These are phyloP conservation scores for Doris montereyensis DNA, from an alignment of 2,888 invertebrate genomes.

Conservation along the genomic window DNA sequence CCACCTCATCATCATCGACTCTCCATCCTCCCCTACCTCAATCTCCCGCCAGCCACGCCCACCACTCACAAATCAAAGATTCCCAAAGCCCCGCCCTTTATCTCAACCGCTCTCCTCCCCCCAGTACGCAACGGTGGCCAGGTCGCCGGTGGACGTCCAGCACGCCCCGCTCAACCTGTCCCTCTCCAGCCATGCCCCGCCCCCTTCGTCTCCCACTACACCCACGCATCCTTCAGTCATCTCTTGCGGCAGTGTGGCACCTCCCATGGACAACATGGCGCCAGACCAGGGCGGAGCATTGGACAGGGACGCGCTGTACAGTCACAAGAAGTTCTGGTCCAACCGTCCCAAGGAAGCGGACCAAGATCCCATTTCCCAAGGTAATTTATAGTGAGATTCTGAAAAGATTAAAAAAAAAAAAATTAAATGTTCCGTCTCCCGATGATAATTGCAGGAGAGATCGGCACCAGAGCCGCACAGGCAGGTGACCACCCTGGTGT, in stretches of 20 bases:
- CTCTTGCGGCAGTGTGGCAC: slow-evolving; percentile 47
- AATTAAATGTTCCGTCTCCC: no score
- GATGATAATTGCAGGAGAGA: no score
- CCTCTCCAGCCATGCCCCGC: slow-evolving; percentile 46
- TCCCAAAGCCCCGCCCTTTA: not conserved
- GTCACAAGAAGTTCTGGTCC: no score
- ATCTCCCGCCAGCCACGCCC: slow-evolving; percentile 44
- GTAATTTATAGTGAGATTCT: no score
- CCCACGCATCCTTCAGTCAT: slow-evolving; percentile 59
- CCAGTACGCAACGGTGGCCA: slow-evolving; percentile 23
- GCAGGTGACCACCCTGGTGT: no score
- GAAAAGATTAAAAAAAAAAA: no score
- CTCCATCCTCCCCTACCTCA: slow-evolving; percentile 37
- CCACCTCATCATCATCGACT: no score
- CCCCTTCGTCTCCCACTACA: slow-evolving; percentile 38
- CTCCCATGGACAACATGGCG: slow-evolving; percentile 4
- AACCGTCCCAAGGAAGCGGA: no score
- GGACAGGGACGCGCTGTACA: no score
- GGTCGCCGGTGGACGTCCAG: slow-evolving; percentile 46
- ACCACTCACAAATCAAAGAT: slow-evolving; percentile 36
- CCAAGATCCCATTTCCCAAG: no score
- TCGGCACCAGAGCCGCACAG: no score
- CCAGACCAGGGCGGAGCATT: not conserved
- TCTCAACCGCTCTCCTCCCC: slow-evolving; percentile 38
- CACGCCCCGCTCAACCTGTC: slow-evolving; percentile 62